phyloP scores from a whole-genome alignment of 2,888 invertebrate genomes.

The Netelia inedita region DNA sequence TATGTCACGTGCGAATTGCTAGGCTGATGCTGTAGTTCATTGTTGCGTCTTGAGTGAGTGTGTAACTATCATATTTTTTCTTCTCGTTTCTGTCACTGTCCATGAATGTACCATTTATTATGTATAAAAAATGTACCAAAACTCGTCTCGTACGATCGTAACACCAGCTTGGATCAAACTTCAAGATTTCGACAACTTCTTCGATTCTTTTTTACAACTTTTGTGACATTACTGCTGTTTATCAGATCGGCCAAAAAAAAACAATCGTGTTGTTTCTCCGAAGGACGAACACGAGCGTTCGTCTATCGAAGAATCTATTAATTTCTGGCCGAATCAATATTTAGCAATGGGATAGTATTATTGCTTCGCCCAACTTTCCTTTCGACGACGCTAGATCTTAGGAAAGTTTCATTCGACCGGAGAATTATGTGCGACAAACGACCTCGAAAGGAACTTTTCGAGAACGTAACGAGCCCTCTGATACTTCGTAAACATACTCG shows the following conservation, averaged over 20 bases:
- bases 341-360: background rate
- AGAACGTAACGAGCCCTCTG: background rate
- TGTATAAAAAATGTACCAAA: background rate
- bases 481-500: background rate
- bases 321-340: background rate
- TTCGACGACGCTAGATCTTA: background rate
- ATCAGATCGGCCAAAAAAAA: background rate
- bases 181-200: background rate
- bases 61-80: conserved; percentile 17
- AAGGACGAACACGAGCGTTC: background rate
- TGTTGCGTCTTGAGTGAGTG: conserved; percentile 56
- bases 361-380: background rate
- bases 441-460: background rate
- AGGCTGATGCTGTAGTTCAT: conserved; percentile 63
- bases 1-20: conserved; percentile 53
- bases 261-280: background rate
- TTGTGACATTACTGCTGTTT: background rate
- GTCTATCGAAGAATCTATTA: background rate
- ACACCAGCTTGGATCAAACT: background rate
- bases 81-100: background rate
- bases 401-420: background rate
- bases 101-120: conserved; percentile 10
- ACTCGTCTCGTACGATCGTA: background rate
- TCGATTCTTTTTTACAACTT: background rate
- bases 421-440: background rate